These are phyloP conservation scores for Diploscapter pachys DNA, from an alignment of 1,140 invertebrate species.

Conservation along the genomic window DNA sequence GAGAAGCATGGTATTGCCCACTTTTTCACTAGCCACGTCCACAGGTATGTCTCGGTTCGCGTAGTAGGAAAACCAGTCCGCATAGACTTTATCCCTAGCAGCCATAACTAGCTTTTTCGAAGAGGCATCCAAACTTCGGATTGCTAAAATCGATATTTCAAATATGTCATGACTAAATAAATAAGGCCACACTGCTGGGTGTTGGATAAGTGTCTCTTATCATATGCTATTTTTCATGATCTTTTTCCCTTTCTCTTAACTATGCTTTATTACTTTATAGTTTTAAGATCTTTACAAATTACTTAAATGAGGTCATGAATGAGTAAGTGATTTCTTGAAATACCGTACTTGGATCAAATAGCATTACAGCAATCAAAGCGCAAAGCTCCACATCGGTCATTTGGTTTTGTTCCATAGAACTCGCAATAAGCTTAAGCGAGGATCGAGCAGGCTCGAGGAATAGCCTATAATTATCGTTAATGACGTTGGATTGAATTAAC, in stretches of 20 bases:
- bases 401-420: conserved; percentile 20
- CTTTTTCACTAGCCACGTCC: conserved; percentile 22
- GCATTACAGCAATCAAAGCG: conserved; percentile 22
- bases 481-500: conserved; percentile 3
- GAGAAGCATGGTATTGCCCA: conserved; percentile 32
- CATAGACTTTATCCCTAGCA: conserved; percentile 8
- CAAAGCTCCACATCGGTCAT: conserved; percentile 37
- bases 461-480: background rate
- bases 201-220: background rate
- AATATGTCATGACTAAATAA: background rate
- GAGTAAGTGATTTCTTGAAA: background rate
- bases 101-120: conserved; percentile 13
- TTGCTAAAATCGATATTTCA: background rate
- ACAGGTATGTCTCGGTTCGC: background rate
- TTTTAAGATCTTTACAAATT: background rate
- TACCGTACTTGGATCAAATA: conserved; percentile 30
- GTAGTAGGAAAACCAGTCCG: conserved; percentile 36
- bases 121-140: background rate
- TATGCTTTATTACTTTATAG: background rate
- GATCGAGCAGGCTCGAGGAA: conserved; percentile 14
- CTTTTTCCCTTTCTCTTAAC: too few species aligned
- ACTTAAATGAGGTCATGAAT: conserved; percentile 1
- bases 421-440: conserved; percentile 23
- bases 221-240: background rate
- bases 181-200: background rate